phyloP scores from a whole-genome alignment of 2,113 vertebrate species.

The Triplophysa tibetana region DNA sequence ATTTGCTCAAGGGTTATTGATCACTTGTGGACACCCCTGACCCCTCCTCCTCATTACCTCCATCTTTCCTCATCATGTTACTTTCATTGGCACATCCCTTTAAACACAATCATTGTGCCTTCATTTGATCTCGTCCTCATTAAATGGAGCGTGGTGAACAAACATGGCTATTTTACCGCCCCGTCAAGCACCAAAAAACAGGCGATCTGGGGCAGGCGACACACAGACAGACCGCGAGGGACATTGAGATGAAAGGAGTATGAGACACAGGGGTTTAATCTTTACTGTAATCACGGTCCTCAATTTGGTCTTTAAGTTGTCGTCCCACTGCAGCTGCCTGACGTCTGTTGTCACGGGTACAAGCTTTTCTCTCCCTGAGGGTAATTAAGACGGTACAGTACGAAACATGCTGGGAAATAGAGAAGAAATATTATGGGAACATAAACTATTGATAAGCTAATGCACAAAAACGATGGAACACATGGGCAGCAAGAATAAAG shows the following conservation, averaged over 20 bases:
- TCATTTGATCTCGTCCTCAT: conserved; percentile 38
- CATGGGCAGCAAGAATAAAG: not conserved
- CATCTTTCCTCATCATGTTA: conserved; percentile 28
- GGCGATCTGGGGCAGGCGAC: not conserved
- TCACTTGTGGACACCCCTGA: not conserved
- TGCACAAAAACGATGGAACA: not conserved
- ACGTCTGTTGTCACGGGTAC: conserved; percentile 32
- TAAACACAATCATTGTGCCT: not conserved
- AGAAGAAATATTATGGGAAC: not conserved
- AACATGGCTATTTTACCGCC: conserved; percentile 47
- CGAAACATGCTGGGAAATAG: conserved; percentile 1
- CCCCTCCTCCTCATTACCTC: conserved; percentile 12
- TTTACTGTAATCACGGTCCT: conserved; percentile 42
- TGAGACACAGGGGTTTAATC: conserved; percentile 11
- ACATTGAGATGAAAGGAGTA: conserved; percentile 21
- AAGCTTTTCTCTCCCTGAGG: conserved; percentile 17
- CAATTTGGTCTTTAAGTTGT: conserved; percentile 40
- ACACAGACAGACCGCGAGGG: conserved; percentile 5
- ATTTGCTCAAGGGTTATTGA: conserved; percentile 38
- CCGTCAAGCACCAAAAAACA: conserved; percentile 17
- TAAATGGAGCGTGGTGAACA: conserved; percentile 46
- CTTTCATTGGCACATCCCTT: conserved; percentile 3
- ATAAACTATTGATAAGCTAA: not conserved
- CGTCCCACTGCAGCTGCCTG: conserved; percentile 33
- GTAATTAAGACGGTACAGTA: conserved; percentile 32